Conservation (phyloP, 2,888 invertebrate genomes). For the Acanthosepion esculentum region DNA sequence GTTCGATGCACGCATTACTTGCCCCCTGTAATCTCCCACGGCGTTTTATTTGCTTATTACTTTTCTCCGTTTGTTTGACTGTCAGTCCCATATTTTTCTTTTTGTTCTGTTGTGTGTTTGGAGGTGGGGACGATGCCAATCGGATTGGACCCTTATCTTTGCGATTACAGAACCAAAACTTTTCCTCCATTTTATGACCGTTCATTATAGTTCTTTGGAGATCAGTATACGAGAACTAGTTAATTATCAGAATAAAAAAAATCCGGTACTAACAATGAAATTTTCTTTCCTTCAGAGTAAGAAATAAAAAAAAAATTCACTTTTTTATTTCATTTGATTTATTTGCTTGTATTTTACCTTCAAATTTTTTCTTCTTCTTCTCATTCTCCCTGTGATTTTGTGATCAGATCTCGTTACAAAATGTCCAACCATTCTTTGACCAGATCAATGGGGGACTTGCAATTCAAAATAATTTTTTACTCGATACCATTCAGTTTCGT, state of each 20-base stretch:
- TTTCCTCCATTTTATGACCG: background rate
- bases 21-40: background rate
- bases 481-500: background rate
- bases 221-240: background rate
- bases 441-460: background rate
- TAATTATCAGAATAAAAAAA: background rate
- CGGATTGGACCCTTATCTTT: background rate
- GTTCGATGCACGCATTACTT: background rate
- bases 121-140: background rate
- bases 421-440: background rate
- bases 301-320: background rate
- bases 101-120: background rate
- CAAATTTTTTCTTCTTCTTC: background rate
- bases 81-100: background rate
- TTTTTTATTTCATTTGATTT: background rate
- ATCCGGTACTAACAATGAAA: background rate
- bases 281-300: background rate
- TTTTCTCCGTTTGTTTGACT: background rate
- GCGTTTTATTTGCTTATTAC: background rate
- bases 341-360: background rate
- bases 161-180: background rate
- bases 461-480: background rate
- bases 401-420: background rate
- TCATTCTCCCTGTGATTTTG: background rate
- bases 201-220: background rate